phyloP scores from a whole-genome alignment of 2,888 invertebrate species.

The Chironomus riparius region DNA sequence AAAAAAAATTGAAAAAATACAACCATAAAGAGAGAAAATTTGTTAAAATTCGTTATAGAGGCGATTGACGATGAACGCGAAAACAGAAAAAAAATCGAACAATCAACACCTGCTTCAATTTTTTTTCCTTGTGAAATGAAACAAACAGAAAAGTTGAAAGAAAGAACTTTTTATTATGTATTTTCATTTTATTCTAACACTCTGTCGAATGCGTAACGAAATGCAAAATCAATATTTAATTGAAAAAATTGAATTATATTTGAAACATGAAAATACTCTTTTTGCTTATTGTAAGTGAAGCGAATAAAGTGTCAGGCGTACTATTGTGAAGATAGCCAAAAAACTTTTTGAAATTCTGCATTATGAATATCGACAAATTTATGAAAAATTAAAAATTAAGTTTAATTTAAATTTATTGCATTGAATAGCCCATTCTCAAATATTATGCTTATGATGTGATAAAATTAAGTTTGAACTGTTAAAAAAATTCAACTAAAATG shows the following conservation, averaged over 20 bases:
- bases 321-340: too few species aligned
- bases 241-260: conserved; percentile 25
- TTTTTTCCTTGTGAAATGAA: conserved; percentile 1
- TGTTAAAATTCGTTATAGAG: conserved; percentile 5
- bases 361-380: too few species aligned
- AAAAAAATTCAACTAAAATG: neutral
- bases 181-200: neutral
- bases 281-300: neutral
- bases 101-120: conserved; percentile 27
- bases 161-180: neutral
- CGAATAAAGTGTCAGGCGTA: neutral
- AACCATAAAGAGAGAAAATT: neutral
- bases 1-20: too few species aligned
- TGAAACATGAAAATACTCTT: neutral
- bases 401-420: too few species aligned
- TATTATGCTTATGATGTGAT: too few species aligned
- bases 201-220: conserved; percentile 22
- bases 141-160: neutral
- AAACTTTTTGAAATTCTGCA: too few species aligned
- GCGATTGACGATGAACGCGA: neutral
- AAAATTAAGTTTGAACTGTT: too few species aligned
- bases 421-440: too few species aligned
- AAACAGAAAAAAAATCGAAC: neutral
- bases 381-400: too few species aligned
- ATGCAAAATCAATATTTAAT: conserved; percentile 27